Evolutionary conservation across 1,140 invertebrate species (phyloP), one percentile per base, ranked within the genome.

Genomic region (Diorhabda elongata): DNA sequence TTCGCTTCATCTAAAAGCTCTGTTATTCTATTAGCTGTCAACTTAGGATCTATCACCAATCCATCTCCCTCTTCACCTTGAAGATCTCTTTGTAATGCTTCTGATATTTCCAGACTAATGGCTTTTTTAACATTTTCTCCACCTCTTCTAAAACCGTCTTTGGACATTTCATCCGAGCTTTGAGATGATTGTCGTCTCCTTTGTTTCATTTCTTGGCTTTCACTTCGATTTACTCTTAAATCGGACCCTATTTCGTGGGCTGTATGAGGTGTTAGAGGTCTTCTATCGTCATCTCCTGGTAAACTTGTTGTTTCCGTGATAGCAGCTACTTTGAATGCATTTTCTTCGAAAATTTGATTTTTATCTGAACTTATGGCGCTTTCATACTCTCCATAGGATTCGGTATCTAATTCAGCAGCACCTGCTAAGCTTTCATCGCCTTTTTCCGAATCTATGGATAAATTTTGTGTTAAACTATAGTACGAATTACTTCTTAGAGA

Each of bases 301-400:
- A 79, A 58, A 62, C 76, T 79, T 4, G 77, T 74, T 7, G 78
- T 79, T 74, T 81, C 77, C 2, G 71, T 73, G 58, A 80, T 80
- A 41, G 77, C 76, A 44, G 79, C 74, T 71, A 80, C 77, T 58
- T 81, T 80, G 59, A 80, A 79, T 5, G 78, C 79, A 43, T 61
- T 81, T 42, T 71, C 81, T 61, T 73, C 79, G 74, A 66, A 75
- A 76, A 75, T 78, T 79, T 67, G 77, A 76, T 64, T 78, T 59
- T 83, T 84, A 6, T 78, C 82, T 4, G 84, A 86, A 80, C 85
- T 86, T 70, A 83, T 82, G 0, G 87, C 87, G 77, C 87, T 88
- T 52, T 85, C 87, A 79, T 85, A 89, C 68, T 86, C 83, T 6
- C 81, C 76, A 62, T 83, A 80, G 0, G 78, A 80, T 71, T 82